Percentiles rank a stretch among this genome's conserved stretches.
Evolutionary conservation across 1,140 invertebrate species (phyloP).

Genomic region (Chionoecetes opilio): DNA sequence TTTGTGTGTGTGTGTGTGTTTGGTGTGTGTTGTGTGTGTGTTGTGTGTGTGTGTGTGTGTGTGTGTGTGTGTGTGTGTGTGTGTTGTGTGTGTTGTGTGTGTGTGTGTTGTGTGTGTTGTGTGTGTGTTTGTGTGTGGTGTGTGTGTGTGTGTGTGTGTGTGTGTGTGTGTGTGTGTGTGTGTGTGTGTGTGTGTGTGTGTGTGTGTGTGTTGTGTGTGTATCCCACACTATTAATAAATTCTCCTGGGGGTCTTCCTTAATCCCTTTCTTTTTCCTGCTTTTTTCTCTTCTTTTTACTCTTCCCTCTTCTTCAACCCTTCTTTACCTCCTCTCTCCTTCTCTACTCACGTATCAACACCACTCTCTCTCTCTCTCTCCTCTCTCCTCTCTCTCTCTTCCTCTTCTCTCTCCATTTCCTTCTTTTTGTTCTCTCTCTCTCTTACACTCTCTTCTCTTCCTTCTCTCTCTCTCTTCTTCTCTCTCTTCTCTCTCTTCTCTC

Average conservation of each 20-base stretch:
- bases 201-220: neutral
- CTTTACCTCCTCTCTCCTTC: too few relatives aligned
- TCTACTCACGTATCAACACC: too few relatives aligned
- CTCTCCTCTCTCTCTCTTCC: neutral
- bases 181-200: constrained; percentile 27
- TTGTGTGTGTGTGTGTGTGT: constrained; percentile 28
- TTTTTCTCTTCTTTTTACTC: neutral
- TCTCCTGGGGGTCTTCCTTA: too few relatives aligned
- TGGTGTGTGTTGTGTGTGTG: too few relatives aligned
- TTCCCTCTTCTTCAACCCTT: neutral
- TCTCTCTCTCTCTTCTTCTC: too few relatives aligned
- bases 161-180: constrained; percentile 27
- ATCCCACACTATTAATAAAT: too few relatives aligned
- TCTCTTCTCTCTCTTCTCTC: neutral
- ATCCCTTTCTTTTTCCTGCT: neutral
- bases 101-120: constrained; percentile 28
- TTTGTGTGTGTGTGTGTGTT: constrained; percentile 27
- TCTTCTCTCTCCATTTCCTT: neutral
- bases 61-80: constrained; percentile 27
- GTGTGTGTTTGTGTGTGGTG: constrained; percentile 4
- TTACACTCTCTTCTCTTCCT: neutral
- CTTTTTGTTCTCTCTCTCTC: neutral
- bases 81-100: neutral
- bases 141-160: constrained; percentile 27
- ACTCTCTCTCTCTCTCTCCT: neutral